phyloP scores from a whole-genome alignment of 35 echinoderm and acorn worm genomes.

The Apostichopus californicus region DNA sequence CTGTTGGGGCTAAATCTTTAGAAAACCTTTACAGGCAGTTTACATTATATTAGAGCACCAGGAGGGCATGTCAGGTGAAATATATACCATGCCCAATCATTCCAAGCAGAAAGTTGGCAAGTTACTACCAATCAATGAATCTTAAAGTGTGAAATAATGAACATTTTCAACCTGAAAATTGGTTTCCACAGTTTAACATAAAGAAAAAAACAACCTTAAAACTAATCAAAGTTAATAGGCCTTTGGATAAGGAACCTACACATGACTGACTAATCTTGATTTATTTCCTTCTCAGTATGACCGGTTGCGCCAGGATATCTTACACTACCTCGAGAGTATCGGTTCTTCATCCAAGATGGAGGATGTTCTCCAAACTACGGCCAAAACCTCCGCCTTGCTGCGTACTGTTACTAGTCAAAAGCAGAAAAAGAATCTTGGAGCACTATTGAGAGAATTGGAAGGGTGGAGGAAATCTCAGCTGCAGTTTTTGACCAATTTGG shows the following conservation, averaged over 20 bases:
- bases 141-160: neutral
- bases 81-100: neutral
- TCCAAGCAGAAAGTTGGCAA: too few species aligned
- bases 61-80: too few species aligned
- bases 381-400: neutral
- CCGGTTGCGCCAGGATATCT: conserved; percentile 57
- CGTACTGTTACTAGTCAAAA: neutral
- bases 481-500: conserved; percentile 78
- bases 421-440: neutral
- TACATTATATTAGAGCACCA: too few species aligned
- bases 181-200: too few species aligned
- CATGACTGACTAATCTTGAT: neutral
- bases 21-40: too few species aligned
- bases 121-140: neutral
- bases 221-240: too few species aligned
- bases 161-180: too few species aligned
- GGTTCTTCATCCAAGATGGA: conserved; percentile 76
- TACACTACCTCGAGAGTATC: conserved; percentile 78
- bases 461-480: conserved; percentile 76
- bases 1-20: too few species aligned
- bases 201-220: neutral
- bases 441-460: conserved; percentile 50
- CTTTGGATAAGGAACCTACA: too few species aligned
- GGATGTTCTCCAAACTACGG: conserved; percentile 53
- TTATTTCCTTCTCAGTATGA: conserved; percentile 49